phyloP scores from a whole-genome alignment of 1,140 invertebrate species.

The Drosophila busckii region DNA sequence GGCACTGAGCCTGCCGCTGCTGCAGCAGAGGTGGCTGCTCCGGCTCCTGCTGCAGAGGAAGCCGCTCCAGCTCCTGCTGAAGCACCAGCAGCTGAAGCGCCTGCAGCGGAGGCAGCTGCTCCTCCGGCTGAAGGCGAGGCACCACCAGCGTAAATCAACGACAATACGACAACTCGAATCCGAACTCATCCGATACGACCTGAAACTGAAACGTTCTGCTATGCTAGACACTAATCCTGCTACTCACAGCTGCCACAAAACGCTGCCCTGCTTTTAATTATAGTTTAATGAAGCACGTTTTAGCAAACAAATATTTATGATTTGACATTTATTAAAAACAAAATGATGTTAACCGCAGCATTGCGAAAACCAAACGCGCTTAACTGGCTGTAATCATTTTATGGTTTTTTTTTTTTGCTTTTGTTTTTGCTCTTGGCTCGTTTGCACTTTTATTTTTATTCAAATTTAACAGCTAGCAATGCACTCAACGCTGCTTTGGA shows the following conservation, averaged over 20 bases:
- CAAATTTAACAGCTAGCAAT: constrained; percentile 53
- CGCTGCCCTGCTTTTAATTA: constrained; percentile 60
- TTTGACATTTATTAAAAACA: constrained; percentile 28
- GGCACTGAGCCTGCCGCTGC: constrained; percentile 60
- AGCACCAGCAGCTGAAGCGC: constrained; percentile 59
- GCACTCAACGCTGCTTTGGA: constrained; percentile 34
- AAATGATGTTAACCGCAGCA: constrained; percentile 46
- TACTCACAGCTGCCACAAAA: constrained; percentile 50
- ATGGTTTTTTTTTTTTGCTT: constrained; percentile 23
- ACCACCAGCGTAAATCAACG: constrained; percentile 67
- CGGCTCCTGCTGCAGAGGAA: constrained; percentile 52
- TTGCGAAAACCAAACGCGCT: constrained; percentile 45
- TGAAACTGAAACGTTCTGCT: constrained; percentile 19
- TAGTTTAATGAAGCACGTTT: constrained; percentile 41
- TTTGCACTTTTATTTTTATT: constrained; percentile 31
- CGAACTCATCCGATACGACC: background rate
- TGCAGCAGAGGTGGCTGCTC: constrained; percentile 57
- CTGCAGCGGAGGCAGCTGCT: constrained; percentile 69
- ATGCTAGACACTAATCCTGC: constrained; percentile 5
- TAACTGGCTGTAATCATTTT: constrained; percentile 23
- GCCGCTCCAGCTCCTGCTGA: constrained; percentile 75
- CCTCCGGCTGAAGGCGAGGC: constrained; percentile 74
- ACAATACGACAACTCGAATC: background rate
- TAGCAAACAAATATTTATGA: constrained; percentile 19
- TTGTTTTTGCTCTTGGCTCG: constrained; percentile 24